These are phyloP conservation scores for Cynocephalus volans DNA, from an alignment of 2,113 vertebrate genomes.

Conservation along the genomic window DNA sequence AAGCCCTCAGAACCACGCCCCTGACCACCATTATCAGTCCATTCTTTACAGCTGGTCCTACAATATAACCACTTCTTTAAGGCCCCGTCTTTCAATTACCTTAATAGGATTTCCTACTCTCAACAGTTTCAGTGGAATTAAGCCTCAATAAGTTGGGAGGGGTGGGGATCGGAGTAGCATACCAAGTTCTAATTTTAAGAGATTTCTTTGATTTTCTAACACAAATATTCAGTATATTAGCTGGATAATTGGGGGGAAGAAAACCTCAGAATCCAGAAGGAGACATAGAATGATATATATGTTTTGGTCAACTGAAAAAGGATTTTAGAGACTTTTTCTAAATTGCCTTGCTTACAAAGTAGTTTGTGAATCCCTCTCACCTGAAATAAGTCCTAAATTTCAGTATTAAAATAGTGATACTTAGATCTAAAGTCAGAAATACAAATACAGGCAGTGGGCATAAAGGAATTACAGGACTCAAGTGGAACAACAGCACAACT, in stretches of 20 bases:
- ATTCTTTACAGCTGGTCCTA: too few relatives aligned
- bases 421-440: neutral
- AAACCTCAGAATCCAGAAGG: neutral
- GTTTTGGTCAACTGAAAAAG: neutral
- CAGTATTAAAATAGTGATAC: neutral
- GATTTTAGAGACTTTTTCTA: neutral
- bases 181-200: neutral
- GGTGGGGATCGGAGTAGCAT: too few relatives aligned
- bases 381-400: neutral
- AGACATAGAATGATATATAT: neutral
- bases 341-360: neutral
- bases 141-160: too few relatives aligned
- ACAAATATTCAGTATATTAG: neutral
- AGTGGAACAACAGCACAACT: fast-evolving
- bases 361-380: too few relatives aligned
- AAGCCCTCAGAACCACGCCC: too few relatives aligned
- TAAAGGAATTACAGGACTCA: fast-evolving
- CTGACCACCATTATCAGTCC: too few relatives aligned
- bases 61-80: too few relatives aligned
- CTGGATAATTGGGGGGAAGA: neutral
- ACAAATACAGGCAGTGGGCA: fast-evolving
- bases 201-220: neutral
- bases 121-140: too few relatives aligned
- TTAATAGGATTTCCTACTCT: too few relatives aligned
- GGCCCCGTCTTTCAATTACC: too few relatives aligned